Base-by-base conservation (phyloP, 2,113 vertebrate species). In the Aythya baeri region DNA sequence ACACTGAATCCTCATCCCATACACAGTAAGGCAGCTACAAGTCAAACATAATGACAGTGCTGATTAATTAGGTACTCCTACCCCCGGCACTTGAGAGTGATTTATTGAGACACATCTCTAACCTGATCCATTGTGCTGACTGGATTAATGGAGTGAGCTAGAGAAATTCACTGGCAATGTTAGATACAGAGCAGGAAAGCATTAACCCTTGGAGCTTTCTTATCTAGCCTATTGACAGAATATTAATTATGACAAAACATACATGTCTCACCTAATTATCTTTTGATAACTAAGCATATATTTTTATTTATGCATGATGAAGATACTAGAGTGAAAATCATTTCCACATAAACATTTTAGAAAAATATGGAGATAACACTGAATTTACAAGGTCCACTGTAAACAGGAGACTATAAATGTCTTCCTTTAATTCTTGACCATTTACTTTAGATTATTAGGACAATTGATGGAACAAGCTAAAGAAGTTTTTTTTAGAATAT, bases 31-130 rank as follows among this genome's bases (percentile, higher is more conserved):
- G 98, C 98, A 98, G 98, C 97, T 98, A 97, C 98, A 99, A 98
- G 98, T 98, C 98, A 98, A 98, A 98, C 98, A 98, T 97, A 98
- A 98, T 98, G 98, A 98, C 98, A 98, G 97, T 96, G 97, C 96
- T 98, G 98, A 99, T 98, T 98, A 98, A 99, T 98, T 98, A 98
- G 98, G 97, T 97, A 97, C 97, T 98, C 98, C 97, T 97, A 97
- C 98, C 97, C 97, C 97, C 97, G 97, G 98, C 97, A 97, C 98
- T 98, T 98, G 98, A 98, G 97, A 98, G 97, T 98, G 98, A 98
- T 98, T 98, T 98, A 98, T 98, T 97, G 97, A 98, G 98, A 98
- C 98, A 97, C 97, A 97, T 98, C 97, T 98, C 97, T 97, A 98
- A 98, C 97, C 97, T 96, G 98, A 98, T 98, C 97, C 98, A 98